Base-by-base conservation (phyloP, 2,888 invertebrate genomes). In the Nomada fucata region DNA sequence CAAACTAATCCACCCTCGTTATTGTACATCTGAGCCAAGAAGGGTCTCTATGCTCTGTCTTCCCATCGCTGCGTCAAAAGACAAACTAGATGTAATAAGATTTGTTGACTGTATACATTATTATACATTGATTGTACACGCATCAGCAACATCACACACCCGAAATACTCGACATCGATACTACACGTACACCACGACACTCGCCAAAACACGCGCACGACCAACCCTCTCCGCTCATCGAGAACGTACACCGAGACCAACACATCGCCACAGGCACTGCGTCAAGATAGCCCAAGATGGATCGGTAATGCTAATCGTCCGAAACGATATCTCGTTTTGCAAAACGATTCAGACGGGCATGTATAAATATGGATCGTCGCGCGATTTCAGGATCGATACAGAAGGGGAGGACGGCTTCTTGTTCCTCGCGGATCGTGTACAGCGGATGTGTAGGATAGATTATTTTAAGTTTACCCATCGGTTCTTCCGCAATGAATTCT, bases 41-140 rank as follows among this genome's bases (percentile, higher is more conserved):
- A 91, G 87, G 91, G 92, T 92, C 92, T 93, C 92, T 91, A 92
- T 90, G 93, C 93, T 93, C 93, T 92, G 93, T 93, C 93, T 93
- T 93, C 93, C 93, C 93, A 92, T 92, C 91, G 93, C 93, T 93
- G 92, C 92, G 93, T 93, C 92, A 92, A 92, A 93, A 92, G 91
- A 93, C 93, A 92, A 93, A 91, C 91, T 92, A 92, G 92, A 90
- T 91, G 89, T 89, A 89, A 91, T 91, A 92, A 93, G 91, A 91
- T 93, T 93, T 93, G 92, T 93, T 93, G 92, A 93, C 91, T 93
- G 93, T 93, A 91, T 92, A 93, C 91, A 92, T 89, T 88, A 90
- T 89, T 89, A 88, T 87, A 88, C 87, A 85, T 87, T 78, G 81
- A 88, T 85, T 78, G 78, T 79, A 88, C 81, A 79, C 75, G 81